Conservation (phyloP, 23 tunicate species). For the Styela plicata region DNA sequence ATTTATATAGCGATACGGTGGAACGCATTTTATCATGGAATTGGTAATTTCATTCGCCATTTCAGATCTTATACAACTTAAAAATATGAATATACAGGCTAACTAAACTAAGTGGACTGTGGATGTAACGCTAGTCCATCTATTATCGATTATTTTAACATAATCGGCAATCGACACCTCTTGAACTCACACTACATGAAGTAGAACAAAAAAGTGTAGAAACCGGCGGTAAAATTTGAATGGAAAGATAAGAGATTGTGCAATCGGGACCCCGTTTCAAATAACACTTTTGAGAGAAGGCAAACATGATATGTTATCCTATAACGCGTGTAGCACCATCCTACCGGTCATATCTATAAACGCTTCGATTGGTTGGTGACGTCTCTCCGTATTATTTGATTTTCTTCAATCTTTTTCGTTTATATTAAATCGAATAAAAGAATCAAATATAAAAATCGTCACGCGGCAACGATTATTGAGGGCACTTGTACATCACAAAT, state of each 20-base stretch:
- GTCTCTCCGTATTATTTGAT: too few species aligned
- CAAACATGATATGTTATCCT: neutral
- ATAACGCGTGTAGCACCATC: too few species aligned
- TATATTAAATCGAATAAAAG: too few species aligned
- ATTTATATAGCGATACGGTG: too few species aligned
- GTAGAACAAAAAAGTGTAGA: neutral
- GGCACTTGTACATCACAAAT: conserved; percentile 1
- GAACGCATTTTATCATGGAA: too few species aligned
- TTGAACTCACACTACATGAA: neutral
- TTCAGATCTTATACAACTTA: too few species aligned
- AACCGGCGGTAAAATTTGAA: neutral
- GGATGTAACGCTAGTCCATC: neutral
- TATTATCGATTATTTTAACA: neutral
- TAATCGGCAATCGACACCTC: neutral
- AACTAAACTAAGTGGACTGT: too few species aligned
- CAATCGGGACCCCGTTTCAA: neutral
- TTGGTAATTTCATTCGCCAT: too few species aligned
- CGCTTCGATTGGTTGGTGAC: too few species aligned
- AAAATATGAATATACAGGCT: too few species aligned
- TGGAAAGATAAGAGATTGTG: neutral
- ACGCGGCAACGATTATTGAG: conserved; percentile 3
- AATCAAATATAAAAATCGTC: neutral
- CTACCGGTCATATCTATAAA: too few species aligned
- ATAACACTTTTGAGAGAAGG: neutral
- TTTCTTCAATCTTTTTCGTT: neutral